These are phyloP conservation scores for Cheilosia scutellata DNA, from an alignment of 2,888 invertebrate species.

Conservation along the genomic window DNA sequence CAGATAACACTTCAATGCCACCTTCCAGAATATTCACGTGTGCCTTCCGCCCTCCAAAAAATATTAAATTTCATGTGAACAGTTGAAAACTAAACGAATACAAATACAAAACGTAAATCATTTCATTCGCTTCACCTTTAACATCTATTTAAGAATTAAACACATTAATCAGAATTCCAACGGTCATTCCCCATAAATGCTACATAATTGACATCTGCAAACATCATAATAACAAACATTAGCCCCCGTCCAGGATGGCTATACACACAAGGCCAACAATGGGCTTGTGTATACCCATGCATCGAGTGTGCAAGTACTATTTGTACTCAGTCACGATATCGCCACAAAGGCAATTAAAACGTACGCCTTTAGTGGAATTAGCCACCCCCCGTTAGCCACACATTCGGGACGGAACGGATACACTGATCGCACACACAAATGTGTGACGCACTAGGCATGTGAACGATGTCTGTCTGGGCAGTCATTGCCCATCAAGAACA, in stretches of 20 bases:
- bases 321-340: constrained; percentile 66
- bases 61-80: too few relatives aligned
- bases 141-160: constrained; percentile 42
- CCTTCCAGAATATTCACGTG: too few relatives aligned
- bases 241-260: not conserved
- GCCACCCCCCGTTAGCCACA: constrained; percentile 20
- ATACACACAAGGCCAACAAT: too few relatives aligned
- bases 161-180: constrained; percentile 41
- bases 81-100: too few relatives aligned
- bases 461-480: constrained; percentile 68
- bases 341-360: constrained; percentile 68
- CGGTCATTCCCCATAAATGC: constrained; percentile 48
- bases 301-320: constrained; percentile 19
- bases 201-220: constrained; percentile 69
- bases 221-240: constrained; percentile 65
- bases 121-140: not conserved
- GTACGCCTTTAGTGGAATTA: constrained; percentile 64
- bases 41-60: too few relatives aligned
- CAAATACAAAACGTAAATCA: too few relatives aligned
- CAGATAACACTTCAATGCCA: too few relatives aligned
- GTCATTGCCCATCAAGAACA: constrained; percentile 68
- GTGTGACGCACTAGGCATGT: constrained; percentile 59
- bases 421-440: constrained; percentile 50
- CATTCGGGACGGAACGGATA: constrained; percentile 30
- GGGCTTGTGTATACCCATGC: not conserved